Percentiles rank a stretch among this genome's conserved stretches.
These are phyloP conservation scores for Chironomus riparius DNA, from an alignment of 2,888 invertebrate species.

Conservation along the genomic window DNA sequence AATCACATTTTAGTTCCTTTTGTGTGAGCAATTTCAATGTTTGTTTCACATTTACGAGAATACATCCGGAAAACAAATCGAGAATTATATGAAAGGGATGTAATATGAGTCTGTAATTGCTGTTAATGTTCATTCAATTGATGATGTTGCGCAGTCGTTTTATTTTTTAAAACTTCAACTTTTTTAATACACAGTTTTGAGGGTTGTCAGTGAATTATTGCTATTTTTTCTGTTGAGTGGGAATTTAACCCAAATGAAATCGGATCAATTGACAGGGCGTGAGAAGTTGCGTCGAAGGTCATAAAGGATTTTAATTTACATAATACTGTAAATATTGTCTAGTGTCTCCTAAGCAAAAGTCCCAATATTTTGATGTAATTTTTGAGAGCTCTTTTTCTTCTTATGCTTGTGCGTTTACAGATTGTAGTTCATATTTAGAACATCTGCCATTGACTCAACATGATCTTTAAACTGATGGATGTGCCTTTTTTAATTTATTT, in stretches of 20 bases:
- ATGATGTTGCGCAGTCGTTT: constrained; percentile 6
- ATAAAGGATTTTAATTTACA: neutral
- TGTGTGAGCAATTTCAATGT: neutral
- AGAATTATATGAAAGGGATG: neutral
- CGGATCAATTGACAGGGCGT: neutral
- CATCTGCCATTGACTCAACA: no score
- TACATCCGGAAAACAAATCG: neutral
- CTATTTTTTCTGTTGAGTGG: neutral
- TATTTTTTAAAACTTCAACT: neutral
- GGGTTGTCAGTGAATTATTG: constrained; percentile 5
- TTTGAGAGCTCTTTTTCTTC: neutral
- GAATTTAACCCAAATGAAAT: neutral
- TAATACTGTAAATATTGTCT: neutral
- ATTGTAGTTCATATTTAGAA: neutral
- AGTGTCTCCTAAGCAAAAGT: neutral
- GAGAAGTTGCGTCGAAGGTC: neutral
- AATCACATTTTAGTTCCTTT: neutral
- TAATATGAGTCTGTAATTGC: constrained; percentile 21
- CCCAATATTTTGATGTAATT: neutral
- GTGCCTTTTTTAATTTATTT: no score
- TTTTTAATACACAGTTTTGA: neutral
- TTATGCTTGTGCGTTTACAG: no score
- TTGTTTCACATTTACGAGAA: neutral
- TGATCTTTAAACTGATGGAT: no score
- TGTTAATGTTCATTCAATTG: constrained; percentile 20